These are phyloP conservation scores for Pygoscelis antarcticus DNA, from an alignment of 2,113 vertebrate species.

Conservation along the genomic window DNA sequence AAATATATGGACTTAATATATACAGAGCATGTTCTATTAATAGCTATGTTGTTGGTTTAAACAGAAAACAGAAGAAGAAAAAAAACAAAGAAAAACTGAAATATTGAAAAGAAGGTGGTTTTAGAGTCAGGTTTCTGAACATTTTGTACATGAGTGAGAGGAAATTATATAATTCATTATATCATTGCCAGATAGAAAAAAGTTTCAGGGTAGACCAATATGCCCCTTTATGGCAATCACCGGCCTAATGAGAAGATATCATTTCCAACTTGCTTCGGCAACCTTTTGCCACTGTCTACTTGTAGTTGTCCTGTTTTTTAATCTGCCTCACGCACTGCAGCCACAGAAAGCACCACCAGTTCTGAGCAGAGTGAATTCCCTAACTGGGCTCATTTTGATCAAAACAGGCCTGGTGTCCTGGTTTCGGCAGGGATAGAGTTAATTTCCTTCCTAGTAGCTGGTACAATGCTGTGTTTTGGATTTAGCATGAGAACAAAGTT, in stretches of 20 bases:
- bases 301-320: not conserved
- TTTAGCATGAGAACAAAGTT: no score
- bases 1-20: not conserved
- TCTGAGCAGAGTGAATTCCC: not conserved
- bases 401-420: not conserved
- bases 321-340: not conserved
- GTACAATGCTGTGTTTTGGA: no score
- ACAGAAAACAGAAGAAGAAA: not conserved
- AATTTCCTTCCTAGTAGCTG: no score
- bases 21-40: not conserved
- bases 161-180: not conserved
- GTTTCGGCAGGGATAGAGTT: no score
- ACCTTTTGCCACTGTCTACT: not conserved
- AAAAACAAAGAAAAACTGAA: not conserved
- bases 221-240: no score
- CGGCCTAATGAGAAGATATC: fast-evolving
- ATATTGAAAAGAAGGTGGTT: not conserved
- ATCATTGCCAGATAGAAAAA: not conserved
- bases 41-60: not conserved
- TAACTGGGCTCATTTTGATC: not conserved
- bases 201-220: not conserved
- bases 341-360: not conserved
- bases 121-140: not conserved
- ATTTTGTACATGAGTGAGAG: not conserved
- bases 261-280: not conserved